These are phyloP conservation scores for Plecturocebus donacophilus DNA, from an alignment of 2,113 vertebrate species.

Conservation along the genomic window DNA sequence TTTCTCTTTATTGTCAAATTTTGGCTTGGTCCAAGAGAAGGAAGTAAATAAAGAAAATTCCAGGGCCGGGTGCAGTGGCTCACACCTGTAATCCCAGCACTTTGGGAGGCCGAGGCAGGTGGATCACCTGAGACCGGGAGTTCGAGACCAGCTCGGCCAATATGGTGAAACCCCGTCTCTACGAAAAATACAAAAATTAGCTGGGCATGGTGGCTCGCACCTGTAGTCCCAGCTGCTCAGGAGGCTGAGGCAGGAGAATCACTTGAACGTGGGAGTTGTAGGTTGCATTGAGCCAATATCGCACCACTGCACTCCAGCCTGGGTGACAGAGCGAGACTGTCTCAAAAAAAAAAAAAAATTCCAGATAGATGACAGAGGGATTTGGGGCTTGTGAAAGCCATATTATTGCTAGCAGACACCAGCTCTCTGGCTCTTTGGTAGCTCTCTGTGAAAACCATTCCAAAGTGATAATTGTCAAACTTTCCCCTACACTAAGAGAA, in stretches of 20 bases:
- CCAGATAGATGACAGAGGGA: background rate
- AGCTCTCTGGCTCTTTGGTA: background rate
- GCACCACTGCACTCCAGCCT: no score
- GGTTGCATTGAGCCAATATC: no score
- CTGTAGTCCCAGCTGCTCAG: no score
- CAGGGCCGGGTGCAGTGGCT: background rate
- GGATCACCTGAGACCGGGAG: no score
- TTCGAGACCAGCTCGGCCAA: no score
- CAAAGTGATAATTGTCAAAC: conserved; percentile 61
- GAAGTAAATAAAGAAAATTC: conserved; percentile 17
- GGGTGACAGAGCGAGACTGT: no score
- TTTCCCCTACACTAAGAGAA: conserved; percentile 47
- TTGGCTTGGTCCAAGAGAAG: conserved; percentile 24
- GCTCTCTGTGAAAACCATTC: conserved; percentile 45
- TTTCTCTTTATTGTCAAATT: background rate
- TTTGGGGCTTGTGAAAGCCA: background rate
- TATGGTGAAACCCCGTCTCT: no score
- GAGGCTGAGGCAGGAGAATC: no score
- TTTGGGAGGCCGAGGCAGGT: no score
- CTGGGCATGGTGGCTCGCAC: no score
- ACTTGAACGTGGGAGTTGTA: no score
- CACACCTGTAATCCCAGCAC: background rate
- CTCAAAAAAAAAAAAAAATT: background rate
- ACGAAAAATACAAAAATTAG: no score
- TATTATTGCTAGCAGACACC: background rate